These are phyloP conservation scores for Chionodraco myersi DNA, from an alignment of 2,113 vertebrate species.

Conservation along the genomic window DNA sequence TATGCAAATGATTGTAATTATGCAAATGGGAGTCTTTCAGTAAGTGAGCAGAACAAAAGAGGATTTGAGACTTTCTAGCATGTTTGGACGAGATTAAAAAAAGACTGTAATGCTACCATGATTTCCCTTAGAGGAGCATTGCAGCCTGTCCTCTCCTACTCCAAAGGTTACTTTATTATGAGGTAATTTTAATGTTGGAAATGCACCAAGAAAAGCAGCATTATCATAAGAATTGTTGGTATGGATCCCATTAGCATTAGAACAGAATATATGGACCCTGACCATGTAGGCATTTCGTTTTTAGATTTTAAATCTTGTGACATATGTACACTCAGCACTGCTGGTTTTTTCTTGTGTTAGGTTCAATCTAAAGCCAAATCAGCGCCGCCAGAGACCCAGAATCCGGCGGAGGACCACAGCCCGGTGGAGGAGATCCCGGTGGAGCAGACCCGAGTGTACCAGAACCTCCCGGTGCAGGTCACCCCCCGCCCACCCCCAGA, in stretches of 20 bases:
- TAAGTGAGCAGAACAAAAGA: conserved; percentile 15
- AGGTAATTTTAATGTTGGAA: neutral
- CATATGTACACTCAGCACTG: neutral
- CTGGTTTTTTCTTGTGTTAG: conserved; percentile 22
- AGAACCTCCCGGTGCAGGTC: conserved; percentile 46
- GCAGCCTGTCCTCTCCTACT: neutral
- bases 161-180: neutral
- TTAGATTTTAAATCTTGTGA: too few relatives aligned
- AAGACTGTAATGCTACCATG: neutral
- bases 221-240: too few relatives aligned
- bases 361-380: conserved; percentile 12
- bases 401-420: conserved; percentile 64
- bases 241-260: too few relatives aligned
- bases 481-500: neutral
- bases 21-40: conserved; percentile 9
- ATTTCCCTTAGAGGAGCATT: neutral
- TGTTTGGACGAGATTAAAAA: conserved; percentile 4
- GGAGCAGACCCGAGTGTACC: conserved; percentile 78
- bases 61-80: conserved; percentile 4
- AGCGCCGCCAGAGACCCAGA: conserved; percentile 55
- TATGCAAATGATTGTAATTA: conserved; percentile 57
- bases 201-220: neutral
- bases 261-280: too few relatives aligned
- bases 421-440: conserved; percentile 72
- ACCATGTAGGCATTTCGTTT: too few relatives aligned